phyloP scores from a whole-genome alignment of 2,113 vertebrate genomes.

The Mesoclemmys tuberculata region DNA sequence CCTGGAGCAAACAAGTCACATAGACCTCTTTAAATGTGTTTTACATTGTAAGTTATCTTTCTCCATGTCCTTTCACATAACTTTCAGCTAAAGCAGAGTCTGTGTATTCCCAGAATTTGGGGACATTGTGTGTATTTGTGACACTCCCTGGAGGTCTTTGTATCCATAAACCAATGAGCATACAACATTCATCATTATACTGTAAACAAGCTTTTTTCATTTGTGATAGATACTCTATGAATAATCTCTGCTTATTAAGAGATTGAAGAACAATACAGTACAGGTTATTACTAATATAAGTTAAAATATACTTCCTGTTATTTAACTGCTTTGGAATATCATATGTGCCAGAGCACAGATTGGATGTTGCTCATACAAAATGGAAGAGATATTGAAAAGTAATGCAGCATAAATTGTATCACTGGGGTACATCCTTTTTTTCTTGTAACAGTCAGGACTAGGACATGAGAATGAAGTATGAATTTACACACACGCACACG shows the following conservation, averaged over 20 bases:
- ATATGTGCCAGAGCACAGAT: background rate
- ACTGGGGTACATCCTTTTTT: background rate
- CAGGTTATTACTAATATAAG: background rate
- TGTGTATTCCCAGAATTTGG: slow-evolving; percentile 37
- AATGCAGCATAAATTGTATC: background rate
- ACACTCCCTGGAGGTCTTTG: slow-evolving; percentile 19
- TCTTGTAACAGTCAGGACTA: slow-evolving; percentile 3
- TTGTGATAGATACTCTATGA: background rate
- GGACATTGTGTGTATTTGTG: background rate
- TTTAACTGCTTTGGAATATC: accelerated
- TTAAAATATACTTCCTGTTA: background rate
- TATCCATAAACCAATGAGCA: background rate
- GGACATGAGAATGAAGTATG: slow-evolving; percentile 44
- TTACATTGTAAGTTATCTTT: background rate
- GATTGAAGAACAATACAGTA: background rate
- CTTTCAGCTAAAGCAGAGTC: slow-evolving; percentile 24
- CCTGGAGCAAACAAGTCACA: slow-evolving; percentile 1
- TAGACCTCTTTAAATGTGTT: slow-evolving; percentile 7
- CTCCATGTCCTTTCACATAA: slow-evolving; percentile 1
- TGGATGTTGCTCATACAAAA: background rate
- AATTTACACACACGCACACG: background rate
- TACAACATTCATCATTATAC: background rate
- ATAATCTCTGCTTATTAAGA: slow-evolving; percentile 36
- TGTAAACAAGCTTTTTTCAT: background rate
- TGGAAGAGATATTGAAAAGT: background rate